Evolutionary conservation across 2,797 vertebrate genomes (phyloP).

Genomic region (Sebastes matsubarae): DNA sequence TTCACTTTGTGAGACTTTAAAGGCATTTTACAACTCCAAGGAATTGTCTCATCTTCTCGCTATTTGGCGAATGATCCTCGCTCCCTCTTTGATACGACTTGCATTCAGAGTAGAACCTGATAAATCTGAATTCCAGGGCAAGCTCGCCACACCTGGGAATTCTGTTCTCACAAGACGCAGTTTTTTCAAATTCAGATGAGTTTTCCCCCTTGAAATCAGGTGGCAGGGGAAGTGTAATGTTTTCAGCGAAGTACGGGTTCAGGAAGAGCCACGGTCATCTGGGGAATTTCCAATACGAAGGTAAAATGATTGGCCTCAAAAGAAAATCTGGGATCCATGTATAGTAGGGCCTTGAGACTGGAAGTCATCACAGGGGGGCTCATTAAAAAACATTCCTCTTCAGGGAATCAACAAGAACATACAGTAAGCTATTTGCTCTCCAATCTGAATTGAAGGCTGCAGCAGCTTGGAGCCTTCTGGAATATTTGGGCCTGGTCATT

Average conservation of each 20-base stretch:
- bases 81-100: slow-evolving; percentile 54
- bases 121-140: slow-evolving; percentile 72
- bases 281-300: slow-evolving; percentile 71
- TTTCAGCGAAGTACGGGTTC: slow-evolving; percentile 51
- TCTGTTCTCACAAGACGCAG: slow-evolving; percentile 42
- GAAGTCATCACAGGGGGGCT: slow-evolving; percentile 71
- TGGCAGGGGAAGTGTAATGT: slow-evolving; percentile 56
- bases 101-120: slow-evolving; percentile 54
- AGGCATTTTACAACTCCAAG: slow-evolving; percentile 30
- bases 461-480: slow-evolving; percentile 6
- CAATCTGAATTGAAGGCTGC: slow-evolving; percentile 29
- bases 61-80: slow-evolving; percentile 53
- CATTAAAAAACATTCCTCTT: slow-evolving; percentile 72
- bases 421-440: slow-evolving; percentile 21
- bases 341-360: slow-evolving; percentile 43
- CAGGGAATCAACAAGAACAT: slow-evolving; percentile 65
- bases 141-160: slow-evolving; percentile 65
- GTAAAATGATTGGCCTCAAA: slow-evolving; percentile 69
- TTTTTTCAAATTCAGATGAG: slow-evolving; percentile 51
- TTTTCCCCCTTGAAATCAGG: slow-evolving; percentile 45
- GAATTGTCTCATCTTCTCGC: slow-evolving; percentile 44
- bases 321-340: slow-evolving; percentile 39
- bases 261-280: slow-evolving; percentile 51
- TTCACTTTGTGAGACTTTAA: slow-evolving; percentile 21
- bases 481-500: slow-evolving; percentile 36